Conservation (phyloP, 1,140 invertebrate species). For the Zaprionus camerounensis region DNA sequence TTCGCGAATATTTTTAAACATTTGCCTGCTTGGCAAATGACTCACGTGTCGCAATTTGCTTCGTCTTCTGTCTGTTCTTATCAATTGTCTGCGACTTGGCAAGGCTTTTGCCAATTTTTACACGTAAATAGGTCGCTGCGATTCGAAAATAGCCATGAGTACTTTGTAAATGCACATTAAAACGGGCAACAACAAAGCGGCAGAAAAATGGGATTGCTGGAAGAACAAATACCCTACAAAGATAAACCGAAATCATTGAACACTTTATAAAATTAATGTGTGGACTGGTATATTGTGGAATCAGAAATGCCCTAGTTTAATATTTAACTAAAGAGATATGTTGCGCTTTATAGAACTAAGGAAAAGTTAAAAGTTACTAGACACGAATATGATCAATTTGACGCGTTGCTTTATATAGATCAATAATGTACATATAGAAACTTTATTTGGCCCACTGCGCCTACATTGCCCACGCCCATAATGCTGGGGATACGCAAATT, state of each 20-base stretch:
- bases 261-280: too few species aligned
- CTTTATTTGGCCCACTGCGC: too few species aligned
- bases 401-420: too few species aligned
- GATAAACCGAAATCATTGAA: too few species aligned
- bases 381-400: too few species aligned
- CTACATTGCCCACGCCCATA: not conserved
- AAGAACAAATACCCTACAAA: not conserved
- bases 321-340: too few species aligned
- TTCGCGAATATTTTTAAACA: conserved; percentile 18
- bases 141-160: conserved; percentile 53
- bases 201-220: conserved; percentile 1
- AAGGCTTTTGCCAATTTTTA: conserved; percentile 41
- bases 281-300: too few species aligned
- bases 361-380: too few species aligned
- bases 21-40: conserved; percentile 57
- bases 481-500: conserved; percentile 9
- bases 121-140: conserved; percentile 64
- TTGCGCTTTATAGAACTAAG: too few species aligned
- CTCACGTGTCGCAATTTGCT: conserved; percentile 54
- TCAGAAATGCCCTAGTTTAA: too few species aligned
- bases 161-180: conserved; percentile 32
- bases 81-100: conserved; percentile 55
- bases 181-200: not conserved
- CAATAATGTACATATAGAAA: too few species aligned
- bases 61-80: conserved; percentile 37